Evolutionary conservation across 2,888 invertebrate species (phyloP).

Genomic region (Microplitis deprimator): DNA sequence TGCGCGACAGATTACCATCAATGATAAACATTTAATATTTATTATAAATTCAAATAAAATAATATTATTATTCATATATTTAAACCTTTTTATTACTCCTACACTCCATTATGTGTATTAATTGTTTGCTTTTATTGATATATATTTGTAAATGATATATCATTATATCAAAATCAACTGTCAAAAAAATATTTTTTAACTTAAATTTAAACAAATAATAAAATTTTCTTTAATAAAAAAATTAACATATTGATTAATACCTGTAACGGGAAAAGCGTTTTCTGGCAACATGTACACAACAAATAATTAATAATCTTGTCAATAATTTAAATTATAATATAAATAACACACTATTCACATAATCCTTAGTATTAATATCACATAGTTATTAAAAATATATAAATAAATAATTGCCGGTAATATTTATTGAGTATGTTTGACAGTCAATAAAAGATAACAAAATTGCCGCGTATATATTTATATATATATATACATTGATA

Average conservation of each 20-base stretch:
- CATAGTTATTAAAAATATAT: not conserved
- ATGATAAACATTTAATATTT: not conserved
- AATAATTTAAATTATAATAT: not conserved
- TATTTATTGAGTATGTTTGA: no score
- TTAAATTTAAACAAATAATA: not conserved
- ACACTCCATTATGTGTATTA: not conserved
- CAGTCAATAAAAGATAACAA: no score
- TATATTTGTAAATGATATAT: not conserved
- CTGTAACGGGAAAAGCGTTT: constrained; percentile 71
- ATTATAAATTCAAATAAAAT: not conserved
- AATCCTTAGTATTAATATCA: constrained; percentile 25
- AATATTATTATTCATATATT: not conserved
- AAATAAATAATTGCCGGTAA: no score
- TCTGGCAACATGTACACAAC: constrained; percentile 69
- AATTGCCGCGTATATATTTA: no score
- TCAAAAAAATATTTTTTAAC: not conserved
- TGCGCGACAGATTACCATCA: constrained; percentile 1
- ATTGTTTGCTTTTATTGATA: not conserved
- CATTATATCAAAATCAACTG: not conserved
- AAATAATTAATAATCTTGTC: constrained; percentile 13
- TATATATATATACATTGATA: no score
- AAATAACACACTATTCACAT: not conserved
- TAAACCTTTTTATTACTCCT: not conserved
- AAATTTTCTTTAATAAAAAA: not conserved
- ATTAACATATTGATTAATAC: constrained; percentile 52